Conservation (phyloP, 2,113 vertebrate genomes). For the Ibidorhyncha struthersii region DNA sequence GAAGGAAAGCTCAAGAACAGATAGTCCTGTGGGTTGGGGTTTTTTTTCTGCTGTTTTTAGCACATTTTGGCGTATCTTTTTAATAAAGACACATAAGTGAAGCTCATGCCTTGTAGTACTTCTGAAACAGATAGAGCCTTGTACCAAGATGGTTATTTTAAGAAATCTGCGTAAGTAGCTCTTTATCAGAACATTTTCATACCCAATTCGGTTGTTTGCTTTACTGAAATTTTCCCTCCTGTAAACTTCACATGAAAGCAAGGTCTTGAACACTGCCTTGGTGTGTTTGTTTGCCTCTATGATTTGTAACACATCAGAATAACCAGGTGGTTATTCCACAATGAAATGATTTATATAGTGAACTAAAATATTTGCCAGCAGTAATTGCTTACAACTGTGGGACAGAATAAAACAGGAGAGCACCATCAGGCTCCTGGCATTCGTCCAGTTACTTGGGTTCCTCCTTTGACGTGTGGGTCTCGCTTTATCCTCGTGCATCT, state of each 20-base stretch:
- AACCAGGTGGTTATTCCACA: neutral
- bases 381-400: neutral
- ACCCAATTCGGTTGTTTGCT: neutral
- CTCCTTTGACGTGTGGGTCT: fast-evolving
- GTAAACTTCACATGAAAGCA: neutral
- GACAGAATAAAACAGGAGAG: neutral
- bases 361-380: neutral
- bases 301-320: neutral
- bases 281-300: neutral
- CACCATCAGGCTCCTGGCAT: neutral
- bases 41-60: neutral
- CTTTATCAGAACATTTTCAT: neutral
- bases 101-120: neutral
- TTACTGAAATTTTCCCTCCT: neutral
- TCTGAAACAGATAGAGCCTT: neutral
- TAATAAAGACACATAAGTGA: neutral
- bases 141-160: neutral
- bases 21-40: fast-evolving
- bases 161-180: neutral
- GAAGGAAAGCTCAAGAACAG: neutral
- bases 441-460: neutral
- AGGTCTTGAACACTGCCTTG: neutral
- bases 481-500: neutral
- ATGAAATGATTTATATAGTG: neutral
- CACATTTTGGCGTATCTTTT: neutral